These are phyloP conservation scores for Halichondria panicea DNA, from an alignment of 37 sponge, comb jelly and placozoan species.

Conservation along the genomic window DNA sequence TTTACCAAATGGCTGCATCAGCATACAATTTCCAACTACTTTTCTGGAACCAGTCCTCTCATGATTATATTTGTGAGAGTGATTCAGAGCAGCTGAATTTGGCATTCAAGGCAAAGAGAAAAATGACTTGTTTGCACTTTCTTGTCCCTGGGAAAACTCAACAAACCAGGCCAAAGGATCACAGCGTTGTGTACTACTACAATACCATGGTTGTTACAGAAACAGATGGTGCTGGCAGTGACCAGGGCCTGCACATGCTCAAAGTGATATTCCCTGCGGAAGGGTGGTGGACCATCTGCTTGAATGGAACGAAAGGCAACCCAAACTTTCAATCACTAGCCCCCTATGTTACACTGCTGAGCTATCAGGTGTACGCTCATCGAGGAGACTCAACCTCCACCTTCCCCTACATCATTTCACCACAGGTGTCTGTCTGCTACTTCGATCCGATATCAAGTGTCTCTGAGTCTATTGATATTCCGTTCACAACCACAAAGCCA, in stretches of 20 bases:
- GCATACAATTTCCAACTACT: slow-evolving; percentile 17
- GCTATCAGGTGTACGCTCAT: neutral
- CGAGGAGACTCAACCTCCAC: neutral
- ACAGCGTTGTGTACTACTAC: neutral
- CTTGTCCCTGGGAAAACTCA: neutral
- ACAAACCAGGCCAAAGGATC: neutral
- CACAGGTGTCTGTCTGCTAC: neutral
- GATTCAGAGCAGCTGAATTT: slow-evolving; percentile 5
- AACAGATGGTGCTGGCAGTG: neutral
- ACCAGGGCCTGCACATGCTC: neutral
- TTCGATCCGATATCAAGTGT: neutral
- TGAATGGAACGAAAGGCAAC: neutral
- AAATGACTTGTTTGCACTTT: neutral
- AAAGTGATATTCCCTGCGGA: slow-evolving; percentile 15
- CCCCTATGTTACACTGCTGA: neutral
- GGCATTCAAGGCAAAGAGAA: neutral
- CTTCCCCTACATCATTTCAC: neutral
- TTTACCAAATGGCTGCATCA: neutral
- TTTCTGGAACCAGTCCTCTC: slow-evolving; percentile 1
- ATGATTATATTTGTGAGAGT: slow-evolving; percentile 18
- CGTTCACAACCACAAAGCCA: neutral
- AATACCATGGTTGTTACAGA: neutral
- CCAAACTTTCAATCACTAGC: neutral
- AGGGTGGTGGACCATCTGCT: slow-evolving; percentile 30
- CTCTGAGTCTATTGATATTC: slow-evolving; percentile 2